Conservation (phyloP, 2,888 invertebrate genomes). For the Zhengitettix transpicula region DNA sequence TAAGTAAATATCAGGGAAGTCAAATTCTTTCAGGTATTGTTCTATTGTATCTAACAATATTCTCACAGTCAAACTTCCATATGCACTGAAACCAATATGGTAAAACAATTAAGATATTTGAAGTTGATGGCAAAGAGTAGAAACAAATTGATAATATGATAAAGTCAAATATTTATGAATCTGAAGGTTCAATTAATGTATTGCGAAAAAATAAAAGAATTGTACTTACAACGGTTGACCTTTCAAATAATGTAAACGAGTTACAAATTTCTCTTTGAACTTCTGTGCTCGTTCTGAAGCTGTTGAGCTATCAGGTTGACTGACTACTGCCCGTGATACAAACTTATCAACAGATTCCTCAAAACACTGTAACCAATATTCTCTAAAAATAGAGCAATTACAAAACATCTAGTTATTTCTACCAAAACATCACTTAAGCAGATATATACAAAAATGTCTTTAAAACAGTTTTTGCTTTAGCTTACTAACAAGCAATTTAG, state of each 20-base stretch:
- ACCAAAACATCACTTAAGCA: not conserved
- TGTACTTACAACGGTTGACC: conserved; percentile 61
- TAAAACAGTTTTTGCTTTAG: no score
- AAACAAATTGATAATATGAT: no score
- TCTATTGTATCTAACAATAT: conserved; percentile 83
- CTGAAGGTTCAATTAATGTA: conserved; percentile 4
- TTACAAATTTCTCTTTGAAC: conserved; percentile 69
- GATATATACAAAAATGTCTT: no score
- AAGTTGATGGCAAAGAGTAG: no score
- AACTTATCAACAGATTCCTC: conserved; percentile 73
- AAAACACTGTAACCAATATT: conserved; percentile 86
- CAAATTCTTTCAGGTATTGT: conserved; percentile 75
- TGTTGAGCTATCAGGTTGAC: conserved; percentile 57
- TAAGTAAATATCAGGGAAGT: conserved; percentile 74
- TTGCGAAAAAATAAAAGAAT: conserved; percentile 2
- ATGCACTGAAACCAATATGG: conserved; percentile 33
- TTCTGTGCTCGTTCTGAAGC: conserved; percentile 63
- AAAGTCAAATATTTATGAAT: not conserved
- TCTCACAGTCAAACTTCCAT: conserved; percentile 73
- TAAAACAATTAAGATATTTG: no score
- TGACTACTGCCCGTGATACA: conserved; percentile 62
- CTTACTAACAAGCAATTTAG: no score
- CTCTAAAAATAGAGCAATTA: conserved; percentile 22
- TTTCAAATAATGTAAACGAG: conserved; percentile 56
- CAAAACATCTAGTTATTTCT: not conserved